These are phyloP conservation scores for Gallinago stenura DNA, from an alignment of 2,797 vertebrate genomes.

Conservation along the genomic window DNA sequence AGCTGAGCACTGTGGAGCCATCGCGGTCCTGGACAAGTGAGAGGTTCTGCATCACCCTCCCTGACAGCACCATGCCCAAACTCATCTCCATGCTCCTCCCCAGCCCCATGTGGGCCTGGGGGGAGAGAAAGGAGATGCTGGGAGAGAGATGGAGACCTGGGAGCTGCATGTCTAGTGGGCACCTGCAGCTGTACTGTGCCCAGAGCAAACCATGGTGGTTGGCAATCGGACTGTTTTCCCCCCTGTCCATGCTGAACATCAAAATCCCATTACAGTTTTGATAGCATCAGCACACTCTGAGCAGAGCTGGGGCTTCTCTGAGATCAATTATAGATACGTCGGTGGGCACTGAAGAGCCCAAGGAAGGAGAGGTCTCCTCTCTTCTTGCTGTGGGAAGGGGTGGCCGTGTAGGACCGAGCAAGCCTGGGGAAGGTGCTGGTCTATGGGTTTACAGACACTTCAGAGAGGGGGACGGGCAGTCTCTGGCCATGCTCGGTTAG, in stretches of 20 bases:
- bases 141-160: background rate
- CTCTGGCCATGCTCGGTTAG: background rate
- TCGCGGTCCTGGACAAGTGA: rapidly evolving
- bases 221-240: background rate
- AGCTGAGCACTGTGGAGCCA: background rate
- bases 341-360: background rate
- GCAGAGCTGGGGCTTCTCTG: background rate
- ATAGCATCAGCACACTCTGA: rapidly evolving
- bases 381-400: background rate
- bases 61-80: background rate
- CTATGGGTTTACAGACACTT: background rate
- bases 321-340: background rate
- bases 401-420: background rate
- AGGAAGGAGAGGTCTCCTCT: background rate
- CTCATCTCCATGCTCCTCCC: background rate
- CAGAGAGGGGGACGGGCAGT: background rate
- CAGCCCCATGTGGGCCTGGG: rapidly evolving
- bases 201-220: background rate
- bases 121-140: background rate
- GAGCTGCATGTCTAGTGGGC: background rate
- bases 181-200: background rate
- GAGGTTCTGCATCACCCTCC: background rate
- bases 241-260: background rate
- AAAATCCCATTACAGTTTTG: rapidly evolving
- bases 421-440: background rate